Evolutionary conservation across 1,140 invertebrate species (phyloP).

Genomic region (Palaemon carinicauda): DNA sequence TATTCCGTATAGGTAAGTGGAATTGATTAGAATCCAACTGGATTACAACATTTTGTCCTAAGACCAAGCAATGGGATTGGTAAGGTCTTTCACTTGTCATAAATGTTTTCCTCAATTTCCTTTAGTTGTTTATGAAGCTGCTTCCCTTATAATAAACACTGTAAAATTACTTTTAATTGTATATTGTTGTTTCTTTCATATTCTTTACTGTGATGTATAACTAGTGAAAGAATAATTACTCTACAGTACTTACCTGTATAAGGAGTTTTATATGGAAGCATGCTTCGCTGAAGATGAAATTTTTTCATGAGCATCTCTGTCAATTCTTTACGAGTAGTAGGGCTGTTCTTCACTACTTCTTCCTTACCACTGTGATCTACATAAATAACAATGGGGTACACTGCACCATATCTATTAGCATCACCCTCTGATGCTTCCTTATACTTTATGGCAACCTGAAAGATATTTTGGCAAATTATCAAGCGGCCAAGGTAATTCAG

Average conservation of each 20-base stretch:
- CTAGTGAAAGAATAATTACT: background rate
- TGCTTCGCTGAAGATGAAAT: background rate
- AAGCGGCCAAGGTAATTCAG: no score
- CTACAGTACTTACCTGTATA: conserved; percentile 11
- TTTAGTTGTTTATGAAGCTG: no score
- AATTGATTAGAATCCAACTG: no score
- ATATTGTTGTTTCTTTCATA: no score
- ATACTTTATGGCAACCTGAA: conserved; percentile 11
- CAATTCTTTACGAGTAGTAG: background rate
- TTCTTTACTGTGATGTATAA: no score
- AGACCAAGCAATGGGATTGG: no score
- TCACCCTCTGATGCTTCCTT: background rate
- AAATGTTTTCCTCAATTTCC: no score
- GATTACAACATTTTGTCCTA: no score
- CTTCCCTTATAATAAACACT: no score
- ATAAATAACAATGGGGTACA: background rate
- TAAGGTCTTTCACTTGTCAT: no score
- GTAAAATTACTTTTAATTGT: no score
- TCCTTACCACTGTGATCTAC: conserved; percentile 11
- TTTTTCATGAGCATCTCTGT: background rate
- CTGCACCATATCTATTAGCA: background rate
- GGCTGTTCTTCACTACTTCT: background rate
- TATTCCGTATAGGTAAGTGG: no score
- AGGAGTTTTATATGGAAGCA: conserved; percentile 3
- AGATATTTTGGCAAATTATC: background rate